Evolutionary conservation across 2,113 vertebrate genomes (phyloP).

Genomic region (Rattus rattus): DNA sequence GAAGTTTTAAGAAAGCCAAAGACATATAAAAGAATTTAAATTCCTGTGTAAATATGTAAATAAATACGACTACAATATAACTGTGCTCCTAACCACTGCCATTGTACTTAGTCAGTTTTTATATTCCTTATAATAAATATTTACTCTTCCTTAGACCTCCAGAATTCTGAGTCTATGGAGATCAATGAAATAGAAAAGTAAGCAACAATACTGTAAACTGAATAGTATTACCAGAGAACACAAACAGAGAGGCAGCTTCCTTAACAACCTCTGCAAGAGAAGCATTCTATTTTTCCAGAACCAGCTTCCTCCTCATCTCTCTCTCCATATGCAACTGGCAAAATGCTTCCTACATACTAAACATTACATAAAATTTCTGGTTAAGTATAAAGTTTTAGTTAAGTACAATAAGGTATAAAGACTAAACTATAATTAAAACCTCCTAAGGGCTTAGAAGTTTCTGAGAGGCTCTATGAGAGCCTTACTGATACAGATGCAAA

Average conservation of each 20-base stretch:
- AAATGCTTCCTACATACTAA: neutral
- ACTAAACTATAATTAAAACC: neutral
- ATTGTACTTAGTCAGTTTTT: neutral
- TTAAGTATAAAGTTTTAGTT: slow-evolving; percentile 35
- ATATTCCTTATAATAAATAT: slow-evolving; percentile 34
- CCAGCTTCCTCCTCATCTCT: neutral
- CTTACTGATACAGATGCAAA: too few species aligned
- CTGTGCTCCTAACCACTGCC: neutral
- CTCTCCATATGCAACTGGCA: neutral
- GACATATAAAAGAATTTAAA: slow-evolving; percentile 30
- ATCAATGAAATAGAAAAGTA: neutral
- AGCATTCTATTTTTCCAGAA: slow-evolving; percentile 12
- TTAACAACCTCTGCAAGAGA: neutral
- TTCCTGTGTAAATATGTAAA: neutral
- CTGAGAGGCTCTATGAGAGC: too few species aligned
- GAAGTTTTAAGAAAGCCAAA: neutral
- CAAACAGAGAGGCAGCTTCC: neutral
- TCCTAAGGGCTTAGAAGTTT: neutral
- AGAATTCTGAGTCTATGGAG: slow-evolving; percentile 26
- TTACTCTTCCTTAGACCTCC: neutral
- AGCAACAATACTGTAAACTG: neutral
- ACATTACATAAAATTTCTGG: slow-evolving; percentile 12
- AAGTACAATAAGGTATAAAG: neutral
- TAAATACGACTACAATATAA: neutral
- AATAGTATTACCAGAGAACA: neutral